These are phyloP conservation scores for Holothuria glaberrima DNA, from an alignment of 35 echinoderm and acorn worm genomes.

Conservation along the genomic window DNA sequence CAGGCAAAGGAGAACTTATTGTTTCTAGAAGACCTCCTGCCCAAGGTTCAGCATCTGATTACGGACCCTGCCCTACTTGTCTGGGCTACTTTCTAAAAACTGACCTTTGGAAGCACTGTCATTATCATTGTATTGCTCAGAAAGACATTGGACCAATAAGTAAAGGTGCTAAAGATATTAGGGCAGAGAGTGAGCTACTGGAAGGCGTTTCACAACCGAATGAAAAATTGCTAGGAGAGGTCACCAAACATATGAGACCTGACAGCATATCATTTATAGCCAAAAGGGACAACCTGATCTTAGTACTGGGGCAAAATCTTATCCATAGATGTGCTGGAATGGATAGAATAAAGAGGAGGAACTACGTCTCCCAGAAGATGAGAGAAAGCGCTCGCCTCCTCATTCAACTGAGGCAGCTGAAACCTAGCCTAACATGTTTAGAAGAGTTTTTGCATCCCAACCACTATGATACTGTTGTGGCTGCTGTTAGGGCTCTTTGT, in stretches of 20 bases:
- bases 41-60: background rate
- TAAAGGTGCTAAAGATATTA: background rate
- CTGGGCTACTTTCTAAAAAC: background rate
- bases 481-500: background rate
- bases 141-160: background rate
- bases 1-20: background rate
- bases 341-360: background rate
- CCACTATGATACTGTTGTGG: background rate
- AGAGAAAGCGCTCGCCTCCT: background rate
- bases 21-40: no score
- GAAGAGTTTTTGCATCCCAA: background rate
- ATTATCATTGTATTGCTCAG: background rate
- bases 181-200: background rate
- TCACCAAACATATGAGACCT: background rate
- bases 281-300: background rate
- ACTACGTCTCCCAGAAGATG: background rate
- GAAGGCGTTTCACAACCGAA: background rate
- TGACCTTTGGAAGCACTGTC: background rate
- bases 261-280: background rate
- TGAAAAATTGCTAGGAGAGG: background rate
- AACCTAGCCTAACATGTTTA: background rate
- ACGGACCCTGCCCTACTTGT: background rate
- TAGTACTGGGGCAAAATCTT: background rate
- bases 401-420: background rate
- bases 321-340: background rate